Conservation (phyloP, 1,140 invertebrate genomes). For the Drosophila rufa region DNA sequence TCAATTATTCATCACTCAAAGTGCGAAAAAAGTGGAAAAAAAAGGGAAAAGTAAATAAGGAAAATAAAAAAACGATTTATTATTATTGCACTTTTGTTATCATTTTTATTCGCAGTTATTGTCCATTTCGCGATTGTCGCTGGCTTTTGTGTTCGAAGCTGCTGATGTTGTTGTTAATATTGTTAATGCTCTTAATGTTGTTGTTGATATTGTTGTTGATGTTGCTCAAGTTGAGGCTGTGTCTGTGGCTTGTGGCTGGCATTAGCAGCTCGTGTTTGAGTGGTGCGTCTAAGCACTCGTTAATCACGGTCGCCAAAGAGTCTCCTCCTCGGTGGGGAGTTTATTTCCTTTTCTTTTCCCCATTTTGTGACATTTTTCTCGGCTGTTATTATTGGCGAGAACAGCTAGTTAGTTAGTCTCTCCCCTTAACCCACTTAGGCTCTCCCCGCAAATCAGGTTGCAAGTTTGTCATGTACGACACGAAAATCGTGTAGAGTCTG, state of each 20-base stretch:
- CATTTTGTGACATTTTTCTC: not conserved
- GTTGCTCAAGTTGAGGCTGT: conserved; percentile 1
- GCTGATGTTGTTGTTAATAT: conserved; percentile 3
- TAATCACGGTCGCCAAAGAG: conserved; percentile 65
- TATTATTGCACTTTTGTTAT: conserved; percentile 47
- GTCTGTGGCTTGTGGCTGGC: conserved; percentile 33
- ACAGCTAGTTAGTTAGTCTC: conserved; percentile 7
- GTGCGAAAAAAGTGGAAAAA: conserved; percentile 14
- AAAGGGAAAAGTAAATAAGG: not conserved
- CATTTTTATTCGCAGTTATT: conserved; percentile 27
- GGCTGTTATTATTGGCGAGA: conserved; percentile 4
- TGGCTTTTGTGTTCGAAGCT: conserved; percentile 10
- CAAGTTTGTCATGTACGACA: conserved; percentile 51
- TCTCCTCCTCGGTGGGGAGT: conserved; percentile 8
- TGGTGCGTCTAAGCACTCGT: conserved; percentile 64
- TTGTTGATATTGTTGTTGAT: conserved; percentile 11
- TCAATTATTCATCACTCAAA: conserved; percentile 33
- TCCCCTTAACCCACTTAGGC: conserved; percentile 16
- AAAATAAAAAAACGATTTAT: conserved; percentile 17
- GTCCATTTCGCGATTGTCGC: conserved; percentile 28
- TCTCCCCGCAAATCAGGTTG: conserved; percentile 22
- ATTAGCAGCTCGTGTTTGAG: conserved; percentile 76
- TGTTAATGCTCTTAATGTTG: conserved; percentile 3
- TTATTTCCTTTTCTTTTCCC: not conserved
- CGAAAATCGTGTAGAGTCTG: conserved; percentile 65